Evolutionary conservation across 2,797 vertebrate genomes (phyloP).

Genomic region (Phoebastria nigripes): DNA sequence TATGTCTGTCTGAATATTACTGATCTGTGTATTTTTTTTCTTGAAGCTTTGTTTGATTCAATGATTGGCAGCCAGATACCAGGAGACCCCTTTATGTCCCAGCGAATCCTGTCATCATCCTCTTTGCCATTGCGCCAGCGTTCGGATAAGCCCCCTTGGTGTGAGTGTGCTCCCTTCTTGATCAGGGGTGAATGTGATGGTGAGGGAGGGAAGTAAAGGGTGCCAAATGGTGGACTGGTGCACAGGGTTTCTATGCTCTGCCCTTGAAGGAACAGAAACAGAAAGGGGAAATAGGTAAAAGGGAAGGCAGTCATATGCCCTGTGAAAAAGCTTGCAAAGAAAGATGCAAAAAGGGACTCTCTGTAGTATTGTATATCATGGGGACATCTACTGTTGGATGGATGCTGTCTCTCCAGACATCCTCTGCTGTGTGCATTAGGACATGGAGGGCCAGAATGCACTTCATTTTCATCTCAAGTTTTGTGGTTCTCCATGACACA

Average conservation of each 20-base stretch:
- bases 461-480: not conserved
- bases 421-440: not conserved
- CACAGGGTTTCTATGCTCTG: not conserved
- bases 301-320: not conserved
- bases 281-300: not conserved
- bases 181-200: not conserved
- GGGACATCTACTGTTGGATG: not conserved
- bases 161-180: conserved; percentile 79
- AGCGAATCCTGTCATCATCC: conserved; percentile 84
- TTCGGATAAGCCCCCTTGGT: conserved; percentile 93
- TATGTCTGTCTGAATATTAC: not conserved
- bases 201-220: not conserved
- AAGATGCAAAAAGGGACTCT: not conserved
- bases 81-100: conserved; percentile 86
- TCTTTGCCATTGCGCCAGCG: conserved; percentile 80
- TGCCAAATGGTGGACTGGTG: not conserved
- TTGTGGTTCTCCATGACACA: not conserved
- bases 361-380: not conserved
- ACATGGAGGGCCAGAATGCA: not conserved
- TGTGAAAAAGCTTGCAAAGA: not conserved
- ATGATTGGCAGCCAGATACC: conserved; percentile 82
- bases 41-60: conserved; percentile 83
- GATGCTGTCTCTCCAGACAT: not conserved
- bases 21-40: not conserved
- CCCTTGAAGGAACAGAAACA: not conserved